phyloP scores from a whole-genome alignment of 2,888 invertebrate species.

The Dioctria linearis region DNA sequence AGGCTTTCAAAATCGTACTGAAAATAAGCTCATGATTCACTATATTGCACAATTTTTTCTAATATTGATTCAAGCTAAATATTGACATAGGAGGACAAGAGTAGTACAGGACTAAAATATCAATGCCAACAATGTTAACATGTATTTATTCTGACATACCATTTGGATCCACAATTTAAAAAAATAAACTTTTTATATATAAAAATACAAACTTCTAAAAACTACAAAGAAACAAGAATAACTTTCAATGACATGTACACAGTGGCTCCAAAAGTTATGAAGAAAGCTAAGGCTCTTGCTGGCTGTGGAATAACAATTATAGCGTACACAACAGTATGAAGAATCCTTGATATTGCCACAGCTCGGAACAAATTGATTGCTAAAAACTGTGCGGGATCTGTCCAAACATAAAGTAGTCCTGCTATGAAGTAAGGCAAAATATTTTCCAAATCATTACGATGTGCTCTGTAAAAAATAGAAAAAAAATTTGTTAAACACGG shows the following conservation, averaged over 20 bases:
- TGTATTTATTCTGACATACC: no score
- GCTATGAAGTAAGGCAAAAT: slow-evolving; percentile 74
- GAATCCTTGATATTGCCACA: slow-evolving; percentile 72
- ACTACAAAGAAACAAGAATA: slow-evolving; percentile 56
- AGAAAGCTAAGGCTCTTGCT: slow-evolving; percentile 71
- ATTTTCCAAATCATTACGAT: slow-evolving; percentile 77
- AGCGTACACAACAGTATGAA: slow-evolving; percentile 75
- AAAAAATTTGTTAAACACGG: slow-evolving; percentile 5
- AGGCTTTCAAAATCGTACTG: no score
- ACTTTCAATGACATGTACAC: slow-evolving; percentile 72
- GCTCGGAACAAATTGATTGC: slow-evolving; percentile 74
- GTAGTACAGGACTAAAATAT: no score
- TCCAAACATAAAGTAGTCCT: slow-evolving; percentile 73
- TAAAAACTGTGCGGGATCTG: slow-evolving; percentile 70
- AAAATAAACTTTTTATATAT: no score
- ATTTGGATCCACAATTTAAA: no score
- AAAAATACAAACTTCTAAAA: no score
- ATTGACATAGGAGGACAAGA: no score
- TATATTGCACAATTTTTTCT: no score
- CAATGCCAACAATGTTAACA: no score
- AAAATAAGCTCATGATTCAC: no score
- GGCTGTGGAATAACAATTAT: slow-evolving; percentile 73
- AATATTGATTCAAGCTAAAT: no score
- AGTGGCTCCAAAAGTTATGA: slow-evolving; percentile 69
- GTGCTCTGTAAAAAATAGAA: slow-evolving; percentile 71